Evolutionary conservation across 2,888 invertebrate genomes (phyloP), one percentile per base, ranked within the genome.

Genomic region (Andrena praecox): DNA sequence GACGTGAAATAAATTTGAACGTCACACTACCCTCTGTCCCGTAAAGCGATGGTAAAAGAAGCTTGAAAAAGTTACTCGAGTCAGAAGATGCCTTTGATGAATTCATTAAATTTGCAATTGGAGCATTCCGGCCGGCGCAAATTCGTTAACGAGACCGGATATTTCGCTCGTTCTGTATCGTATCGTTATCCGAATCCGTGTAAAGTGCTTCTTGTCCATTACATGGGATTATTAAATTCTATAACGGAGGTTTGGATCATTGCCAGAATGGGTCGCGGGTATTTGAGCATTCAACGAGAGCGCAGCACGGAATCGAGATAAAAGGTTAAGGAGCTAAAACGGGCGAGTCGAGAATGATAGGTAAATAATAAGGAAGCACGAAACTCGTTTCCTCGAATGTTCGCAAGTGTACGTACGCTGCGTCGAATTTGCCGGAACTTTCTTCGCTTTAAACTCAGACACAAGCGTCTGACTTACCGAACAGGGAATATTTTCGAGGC

Each of bases 141-240:
- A 80, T 80, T 73, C 24, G 67, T 73, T 75, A 79, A 78, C 59
- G 62, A 50, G 63, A 8, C 12, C 24, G 35, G 67, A 77, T 74
- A 77, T 77, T 75, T 62, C 62, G 31, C 27, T 31, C 50, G 66
- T 59, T 59, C 72, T 70, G 84, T 67, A 72, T 59, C 71, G 56
- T 59, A 73, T 64, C 56, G 75, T 79, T 84, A 74, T 80, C 75
- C 73, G 73, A 68, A 75, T 59, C 62, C 62, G 68, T 54, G 73
- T 71, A 78, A 85, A 87, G 85, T 71, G 79, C 77, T 54, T 50
- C 48, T 33, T 73, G 82, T 80, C 82, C 82, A 82, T 87, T 85
- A 78, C 74, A 75, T 68, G 82, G 81, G 84, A 87, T 87, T 87
- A 87, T 87, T 87, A 87, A 87, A 87, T 85, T 84, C 80, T 71